phyloP scores from a whole-genome alignment of 2,797 vertebrate species.

The Decapterus maruadsi region DNA sequence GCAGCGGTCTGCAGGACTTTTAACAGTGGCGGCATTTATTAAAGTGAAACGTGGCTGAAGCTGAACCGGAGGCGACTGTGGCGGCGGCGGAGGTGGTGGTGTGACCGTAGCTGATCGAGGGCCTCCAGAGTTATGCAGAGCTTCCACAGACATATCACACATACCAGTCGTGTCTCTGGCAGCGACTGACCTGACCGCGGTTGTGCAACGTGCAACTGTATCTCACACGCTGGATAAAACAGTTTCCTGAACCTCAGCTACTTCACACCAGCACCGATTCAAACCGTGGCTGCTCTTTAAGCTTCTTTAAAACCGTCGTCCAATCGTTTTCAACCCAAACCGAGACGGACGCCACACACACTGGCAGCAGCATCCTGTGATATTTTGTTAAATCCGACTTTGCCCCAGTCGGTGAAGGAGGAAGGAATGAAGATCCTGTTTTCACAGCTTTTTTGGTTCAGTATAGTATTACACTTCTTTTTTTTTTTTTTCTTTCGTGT shows the following conservation, averaged over 20 bases:
- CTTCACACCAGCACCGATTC: background rate
- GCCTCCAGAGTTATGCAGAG: conserved; percentile 34
- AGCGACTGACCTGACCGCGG: conserved; percentile 52
- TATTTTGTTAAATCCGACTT: background rate
- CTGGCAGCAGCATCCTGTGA: background rate
- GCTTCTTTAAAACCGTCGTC: background rate
- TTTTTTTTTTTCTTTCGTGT: background rate
- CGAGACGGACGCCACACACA: background rate
- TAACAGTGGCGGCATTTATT: conserved; percentile 14
- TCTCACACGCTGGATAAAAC: conserved; percentile 40
- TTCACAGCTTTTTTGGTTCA: conserved; percentile 17
- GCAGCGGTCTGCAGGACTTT: conserved; percentile 7
- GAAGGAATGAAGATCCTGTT: conserved; percentile 10
- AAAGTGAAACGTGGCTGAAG: conserved; percentile 21
- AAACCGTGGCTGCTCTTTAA: background rate
- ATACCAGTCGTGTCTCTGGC: conserved; percentile 69
- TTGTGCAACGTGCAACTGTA: conserved; percentile 66
- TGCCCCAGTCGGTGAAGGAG: background rate
- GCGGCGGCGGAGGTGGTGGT: too few relatives aligned
- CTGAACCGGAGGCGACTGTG: conserved; percentile 17
- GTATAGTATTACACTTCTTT: conserved; percentile 28
- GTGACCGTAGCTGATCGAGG: conserved; percentile 23
- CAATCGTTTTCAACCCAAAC: background rate
- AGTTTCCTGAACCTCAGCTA: conserved; percentile 14
- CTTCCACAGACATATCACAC: conserved; percentile 64